phyloP scores from a whole-genome alignment of 2,888 invertebrate species.

The Amblyjoppa proteus region DNA sequence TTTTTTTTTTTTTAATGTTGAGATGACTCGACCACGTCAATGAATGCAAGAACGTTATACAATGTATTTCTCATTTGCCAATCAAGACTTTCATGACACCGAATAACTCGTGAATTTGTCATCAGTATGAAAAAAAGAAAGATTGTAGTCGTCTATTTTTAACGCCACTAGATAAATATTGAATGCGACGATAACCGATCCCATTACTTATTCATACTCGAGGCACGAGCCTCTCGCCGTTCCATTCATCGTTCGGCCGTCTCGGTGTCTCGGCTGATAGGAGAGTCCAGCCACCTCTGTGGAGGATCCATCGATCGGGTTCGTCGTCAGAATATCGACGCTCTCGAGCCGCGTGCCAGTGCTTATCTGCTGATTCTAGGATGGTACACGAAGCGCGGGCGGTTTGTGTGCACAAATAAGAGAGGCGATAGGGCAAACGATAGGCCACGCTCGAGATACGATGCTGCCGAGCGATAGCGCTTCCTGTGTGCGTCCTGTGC shows the following conservation, averaged over 20 bases:
- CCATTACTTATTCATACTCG: not conserved
- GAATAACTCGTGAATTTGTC: not conserved
- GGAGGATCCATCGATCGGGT: constrained; percentile 44
- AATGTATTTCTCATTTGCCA: not conserved
- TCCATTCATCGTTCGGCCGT: constrained; percentile 24
- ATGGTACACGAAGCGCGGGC: constrained; percentile 56
- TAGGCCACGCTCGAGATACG: constrained; percentile 69
- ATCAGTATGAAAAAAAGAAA: not conserved
- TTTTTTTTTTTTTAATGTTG: not conserved
- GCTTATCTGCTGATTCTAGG: constrained; percentile 55
- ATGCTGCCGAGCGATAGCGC: constrained; percentile 66
- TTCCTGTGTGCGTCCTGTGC: constrained; percentile 70
- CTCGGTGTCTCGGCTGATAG: not conserved
- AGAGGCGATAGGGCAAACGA: constrained; percentile 61
- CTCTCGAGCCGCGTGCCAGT: constrained; percentile 47
- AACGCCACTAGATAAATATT: not conserved
- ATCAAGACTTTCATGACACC: not conserved
- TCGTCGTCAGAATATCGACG: constrained; percentile 44
- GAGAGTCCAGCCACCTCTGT: constrained; percentile 28
- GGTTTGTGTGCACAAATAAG: constrained; percentile 57
- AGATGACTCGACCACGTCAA: not conserved
- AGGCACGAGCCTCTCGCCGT: not conserved
- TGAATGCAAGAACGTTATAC: not conserved
- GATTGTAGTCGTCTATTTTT: not conserved
- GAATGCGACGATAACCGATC: not conserved